A percentile compares a stretch with the other conserved stretches of the same genome.
These are phyloP conservation scores for Cremastinae sp. DNA, from an alignment of 2,888 invertebrate genomes.

Conservation along the genomic window DNA sequence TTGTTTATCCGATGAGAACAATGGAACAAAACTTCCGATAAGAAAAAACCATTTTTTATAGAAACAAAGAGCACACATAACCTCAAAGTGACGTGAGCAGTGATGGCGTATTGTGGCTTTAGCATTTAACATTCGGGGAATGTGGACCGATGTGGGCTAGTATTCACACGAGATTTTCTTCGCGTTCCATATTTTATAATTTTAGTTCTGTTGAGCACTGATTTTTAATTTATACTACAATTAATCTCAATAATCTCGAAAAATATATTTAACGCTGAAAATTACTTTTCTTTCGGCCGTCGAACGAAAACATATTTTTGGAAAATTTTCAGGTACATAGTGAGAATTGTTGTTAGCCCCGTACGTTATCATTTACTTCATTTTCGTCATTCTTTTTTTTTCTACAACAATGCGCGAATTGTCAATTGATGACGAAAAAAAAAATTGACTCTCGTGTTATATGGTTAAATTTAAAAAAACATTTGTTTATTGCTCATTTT, in stretches of 20 bases:
- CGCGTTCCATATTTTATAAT: constrained; percentile 58
- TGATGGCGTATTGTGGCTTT: constrained; percentile 55
- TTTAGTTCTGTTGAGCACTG: constrained; percentile 39
- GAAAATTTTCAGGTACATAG: constrained; percentile 31
- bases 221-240: constrained; percentile 46
- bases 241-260: constrained; percentile 3
- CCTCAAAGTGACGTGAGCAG: constrained; percentile 54
- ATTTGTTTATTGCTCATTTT: background rate
- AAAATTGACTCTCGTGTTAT: background rate
- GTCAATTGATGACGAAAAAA: background rate
- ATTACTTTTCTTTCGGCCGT: constrained; percentile 15
- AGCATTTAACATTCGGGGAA: constrained; percentile 52
- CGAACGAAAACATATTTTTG: background rate
- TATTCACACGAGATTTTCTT: constrained; percentile 40
- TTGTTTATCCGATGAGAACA: background rate
- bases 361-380: background rate
- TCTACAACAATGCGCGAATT: too few relatives aligned
- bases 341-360: constrained; percentile 4
- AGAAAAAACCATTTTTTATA: background rate
- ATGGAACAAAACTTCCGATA: background rate
- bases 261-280: constrained; percentile 13
- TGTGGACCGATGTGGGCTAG: constrained; percentile 52
- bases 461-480: background rate
- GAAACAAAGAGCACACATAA: constrained; percentile 14
- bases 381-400: too few relatives aligned